Evolutionary conservation across 2,797 vertebrate species (phyloP), one percentile per base, ranked within the genome.

Genomic region (Oreochromis grahami): DNA sequence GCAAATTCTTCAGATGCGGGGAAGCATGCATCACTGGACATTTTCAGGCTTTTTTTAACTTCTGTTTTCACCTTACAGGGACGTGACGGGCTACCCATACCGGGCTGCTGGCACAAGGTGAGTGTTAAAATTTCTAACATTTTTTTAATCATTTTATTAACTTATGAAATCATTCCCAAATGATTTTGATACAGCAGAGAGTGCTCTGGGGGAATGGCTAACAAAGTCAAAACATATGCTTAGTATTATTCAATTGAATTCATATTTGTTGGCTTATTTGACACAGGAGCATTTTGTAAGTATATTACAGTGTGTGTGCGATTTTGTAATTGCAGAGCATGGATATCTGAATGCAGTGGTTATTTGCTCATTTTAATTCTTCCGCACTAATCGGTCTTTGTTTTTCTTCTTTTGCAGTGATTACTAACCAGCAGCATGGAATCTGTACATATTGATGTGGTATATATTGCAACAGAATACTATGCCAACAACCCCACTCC

Each of bases 31-130:
- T 51, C 11, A 2, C 24, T 72, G 24, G 24, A 48, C 68, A 29
- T 72, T 72, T 83, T 13, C 63, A 80, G 12, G 34, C 41, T 10
- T 70, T 72, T 51, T 48, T 19, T 63, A 63, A 50, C 82, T 83
- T 38, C 45, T 82, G n/a, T 93, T 81, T 60, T 80, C 68, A 11
- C 17, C 79, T 21, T 90, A 45, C 95, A 99, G 98, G 98, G 98
- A 81, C 97, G 97, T 3, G 98, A 99, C 0, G 98, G 98, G 84
- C 93, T 99, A 88, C 98, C 98, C 3, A 97, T 99, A 95, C 97
- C 97, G 87, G 98, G 98, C 94, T 99, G 98, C 94, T 99, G 97
- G 98, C 98, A 99, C 88, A 98, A 99, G 98, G 98, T 99, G 83
- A 91, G 95, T 63, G 76, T 56, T 8, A 53, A 77, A 4, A 76